These are phyloP conservation scores for Melieria picta DNA, from an alignment of 2,888 invertebrate genomes.

Conservation along the genomic window DNA sequence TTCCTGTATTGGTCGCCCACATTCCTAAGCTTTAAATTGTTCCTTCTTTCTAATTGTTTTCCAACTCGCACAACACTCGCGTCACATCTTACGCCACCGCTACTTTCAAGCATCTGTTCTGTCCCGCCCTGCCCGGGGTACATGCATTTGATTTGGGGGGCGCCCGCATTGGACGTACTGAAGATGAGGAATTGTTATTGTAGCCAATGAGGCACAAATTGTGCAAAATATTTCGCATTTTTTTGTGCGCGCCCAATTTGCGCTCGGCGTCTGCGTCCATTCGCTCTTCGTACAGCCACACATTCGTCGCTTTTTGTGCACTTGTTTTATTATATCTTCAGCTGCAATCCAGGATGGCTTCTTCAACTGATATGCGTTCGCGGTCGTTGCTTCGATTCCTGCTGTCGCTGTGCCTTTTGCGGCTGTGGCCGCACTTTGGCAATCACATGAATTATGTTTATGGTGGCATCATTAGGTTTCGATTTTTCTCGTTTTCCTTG, in stretches of 20 bases:
- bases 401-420: conserved; percentile 21
- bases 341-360: neutral
- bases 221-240: conserved; percentile 58
- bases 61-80: no score
- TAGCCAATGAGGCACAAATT: conserved; percentile 63
- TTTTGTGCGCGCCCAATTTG: conserved; percentile 14
- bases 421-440: conserved; percentile 23
- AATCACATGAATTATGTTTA: conserved; percentile 56
- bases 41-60: no score
- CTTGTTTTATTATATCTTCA: neutral
- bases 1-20: no score
- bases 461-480: conserved; percentile 54
- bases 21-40: no score
- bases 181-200: conserved; percentile 63
- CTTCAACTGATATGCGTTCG: neutral
- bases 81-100: no score
- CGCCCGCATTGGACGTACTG: conserved; percentile 39
- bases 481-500: conserved; percentile 13
- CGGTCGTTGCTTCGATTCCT: neutral
- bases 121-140: neutral
- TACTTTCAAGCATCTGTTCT: no score
- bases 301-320: neutral
- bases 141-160: conserved; percentile 22
- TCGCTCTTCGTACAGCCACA: neutral
- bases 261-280: conserved; percentile 1